Evolutionary conservation across 1,140 invertebrate genomes (phyloP), one percentile per base, ranked within the genome.

Genomic region (Platorchestia sp.): DNA sequence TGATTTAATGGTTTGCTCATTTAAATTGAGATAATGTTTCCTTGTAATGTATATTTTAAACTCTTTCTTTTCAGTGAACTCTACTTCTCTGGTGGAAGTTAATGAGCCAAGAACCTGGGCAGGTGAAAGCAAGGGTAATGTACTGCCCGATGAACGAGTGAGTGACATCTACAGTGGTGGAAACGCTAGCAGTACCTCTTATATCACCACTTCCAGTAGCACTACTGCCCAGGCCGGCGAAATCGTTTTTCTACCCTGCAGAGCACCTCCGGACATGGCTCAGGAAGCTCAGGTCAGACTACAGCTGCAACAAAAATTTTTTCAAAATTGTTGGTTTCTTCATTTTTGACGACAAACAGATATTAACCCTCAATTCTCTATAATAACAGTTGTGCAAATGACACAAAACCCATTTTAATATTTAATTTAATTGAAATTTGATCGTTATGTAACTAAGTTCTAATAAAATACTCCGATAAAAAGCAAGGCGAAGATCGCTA

Each of bases 171-270:
- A 19, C 27, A 36, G 59, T 14, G 27, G 59, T 10, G 59, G 59
- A 3, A 75, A 75, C 19, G 47, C 7, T 27, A 75, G 19, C 41
- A 90, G 44, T 41, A 19, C 41, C 36, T 43, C 91, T 1, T 93
- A 47, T 44, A 93, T 93, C 91, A 93, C 47, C 91, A 93, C 91
- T 36, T 93, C 91, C 41, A 93, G 41, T 10, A 45, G 41, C 19
- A 36, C 91, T n/a, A 93, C 91, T 36, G 91, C 91, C 19, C 91
- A 93, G 91, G 91, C n/a, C 10, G 91, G 91, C 1, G 91, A 45
- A 45, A 93, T 93, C 45, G 91, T 93, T 44, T 93, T 93, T 36
- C 45, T 93, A 16, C 91, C 91, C 40, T 93, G 91, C 91, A 93
- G 36, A 44, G 44, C 45, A 47, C 91, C 91, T 42, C 91, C 91